Conservation (phyloP, 2,888 invertebrate genomes). For the Cylindroiulus punctatus region DNA sequence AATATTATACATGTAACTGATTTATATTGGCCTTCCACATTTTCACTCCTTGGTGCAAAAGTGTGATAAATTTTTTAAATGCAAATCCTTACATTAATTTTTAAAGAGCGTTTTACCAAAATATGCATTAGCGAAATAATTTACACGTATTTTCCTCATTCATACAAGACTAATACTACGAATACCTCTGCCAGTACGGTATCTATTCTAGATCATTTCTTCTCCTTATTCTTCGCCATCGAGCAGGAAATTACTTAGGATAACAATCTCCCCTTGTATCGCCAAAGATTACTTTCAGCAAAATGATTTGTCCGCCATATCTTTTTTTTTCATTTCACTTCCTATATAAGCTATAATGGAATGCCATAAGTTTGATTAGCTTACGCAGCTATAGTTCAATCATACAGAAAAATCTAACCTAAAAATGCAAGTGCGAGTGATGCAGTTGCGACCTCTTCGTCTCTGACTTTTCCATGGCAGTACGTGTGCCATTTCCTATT, state of each 20-base stretch:
- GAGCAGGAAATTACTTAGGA: constrained; percentile 54
- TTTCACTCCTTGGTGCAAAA: no score
- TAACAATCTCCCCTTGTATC: constrained; percentile 53
- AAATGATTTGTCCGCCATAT: constrained; percentile 50
- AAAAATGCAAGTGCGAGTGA: background rate
- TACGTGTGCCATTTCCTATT: background rate
- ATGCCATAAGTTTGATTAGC: constrained; percentile 51
- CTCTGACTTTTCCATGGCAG: background rate
- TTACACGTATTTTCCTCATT: no score
- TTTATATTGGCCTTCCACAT: no score
- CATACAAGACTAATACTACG: no score
- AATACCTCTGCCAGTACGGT: background rate
- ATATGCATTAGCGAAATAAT: no score
- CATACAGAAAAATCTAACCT: constrained; percentile 48
- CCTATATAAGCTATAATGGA: constrained; percentile 8
- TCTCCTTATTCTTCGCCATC: background rate
- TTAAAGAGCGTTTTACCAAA: no score
- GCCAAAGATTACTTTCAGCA: constrained; percentile 51
- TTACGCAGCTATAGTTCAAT: constrained; percentile 34
- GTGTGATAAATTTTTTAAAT: no score
- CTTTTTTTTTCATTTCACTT: constrained; percentile 27
- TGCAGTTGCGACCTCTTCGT: background rate
- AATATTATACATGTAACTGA: no score
- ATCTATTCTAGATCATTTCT: background rate
- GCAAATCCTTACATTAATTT: no score